These are phyloP conservation scores for Drosophila testacea DNA, from an alignment of 2,888 invertebrate species.

Conservation along the genomic window DNA sequence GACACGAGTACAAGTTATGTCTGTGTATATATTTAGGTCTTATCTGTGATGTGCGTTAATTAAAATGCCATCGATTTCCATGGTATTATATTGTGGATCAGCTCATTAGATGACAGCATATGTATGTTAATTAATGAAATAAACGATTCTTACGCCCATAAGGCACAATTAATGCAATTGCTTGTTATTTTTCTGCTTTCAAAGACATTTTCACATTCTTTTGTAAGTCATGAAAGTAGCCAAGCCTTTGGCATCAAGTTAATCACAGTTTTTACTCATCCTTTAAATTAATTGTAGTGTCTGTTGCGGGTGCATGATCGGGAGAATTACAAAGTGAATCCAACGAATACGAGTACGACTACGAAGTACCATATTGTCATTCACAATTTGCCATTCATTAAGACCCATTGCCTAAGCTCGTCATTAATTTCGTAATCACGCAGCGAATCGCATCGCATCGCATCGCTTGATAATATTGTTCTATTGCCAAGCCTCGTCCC, in stretches of 20 bases:
- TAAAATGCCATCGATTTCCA: conserved; percentile 58
- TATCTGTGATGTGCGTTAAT: conserved; percentile 44
- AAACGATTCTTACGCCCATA: not conserved
- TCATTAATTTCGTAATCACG: conserved; percentile 61
- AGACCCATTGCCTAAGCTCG: conserved; percentile 42
- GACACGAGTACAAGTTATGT: not conserved
- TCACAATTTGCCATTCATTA: conserved; percentile 17
- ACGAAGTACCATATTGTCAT: conserved; percentile 21
- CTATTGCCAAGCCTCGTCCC: conserved; percentile 15
- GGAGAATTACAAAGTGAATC: not conserved
- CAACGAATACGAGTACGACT: not conserved
- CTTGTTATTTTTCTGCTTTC: not conserved
- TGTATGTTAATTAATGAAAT: conserved; percentile 57
- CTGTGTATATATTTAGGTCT: conserved; percentile 7
- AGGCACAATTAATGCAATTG: conserved; percentile 7
- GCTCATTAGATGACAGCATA: conserved; percentile 46
- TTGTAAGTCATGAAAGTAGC: not conserved
- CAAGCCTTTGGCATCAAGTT: not conserved
- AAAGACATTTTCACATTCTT: not conserved
- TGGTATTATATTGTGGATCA: conserved; percentile 19
- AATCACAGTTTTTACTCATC: not conserved
- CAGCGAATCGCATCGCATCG: conserved; percentile 26
- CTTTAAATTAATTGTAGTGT: conserved; percentile 1
- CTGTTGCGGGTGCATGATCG: not conserved
- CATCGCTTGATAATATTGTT: conserved; percentile 22